Evolutionary conservation across 2,888 invertebrate species (phyloP).

Genomic region (Cremastinae sp.): DNA sequence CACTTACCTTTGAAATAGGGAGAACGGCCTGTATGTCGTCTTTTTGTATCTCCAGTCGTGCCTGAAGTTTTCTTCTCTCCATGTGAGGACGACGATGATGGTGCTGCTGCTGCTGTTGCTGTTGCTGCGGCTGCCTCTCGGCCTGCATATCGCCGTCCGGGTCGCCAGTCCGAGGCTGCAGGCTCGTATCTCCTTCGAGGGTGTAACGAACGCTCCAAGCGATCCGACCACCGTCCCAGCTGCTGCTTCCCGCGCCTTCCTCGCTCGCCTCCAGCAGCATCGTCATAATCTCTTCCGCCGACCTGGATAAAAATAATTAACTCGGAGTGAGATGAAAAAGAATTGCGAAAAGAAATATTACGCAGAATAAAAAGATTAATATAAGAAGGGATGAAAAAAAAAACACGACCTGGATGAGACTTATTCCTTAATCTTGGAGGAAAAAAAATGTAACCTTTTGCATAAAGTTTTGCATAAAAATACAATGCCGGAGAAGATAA

Average conservation of each 20-base stretch:
- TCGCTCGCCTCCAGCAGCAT: slow-evolving; percentile 95
- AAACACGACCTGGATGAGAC: too few species aligned
- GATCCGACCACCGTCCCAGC: slow-evolving; percentile 91
- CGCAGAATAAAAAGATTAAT: too few species aligned
- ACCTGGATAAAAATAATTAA: slow-evolving; percentile 68
- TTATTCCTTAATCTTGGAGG: too few species aligned
- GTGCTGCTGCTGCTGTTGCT: slow-evolving; percentile 70
- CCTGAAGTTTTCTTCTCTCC: slow-evolving; percentile 86
- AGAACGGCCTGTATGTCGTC: slow-evolving; percentile 96
- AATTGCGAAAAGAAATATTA: slow-evolving; percentile 29
- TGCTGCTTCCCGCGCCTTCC: slow-evolving; percentile 85
- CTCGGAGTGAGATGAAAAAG: slow-evolving; percentile 4
- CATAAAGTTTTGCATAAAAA: too few species aligned
- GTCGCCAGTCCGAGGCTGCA: slow-evolving; percentile 72
- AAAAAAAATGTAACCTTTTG: too few species aligned
- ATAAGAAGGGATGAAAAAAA: too few species aligned
- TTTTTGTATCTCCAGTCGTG: slow-evolving; percentile 93
- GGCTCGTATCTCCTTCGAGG: slow-evolving; percentile 82
- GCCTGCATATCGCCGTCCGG: slow-evolving; percentile 66
- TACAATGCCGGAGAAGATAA: too few species aligned
- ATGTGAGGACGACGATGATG: slow-evolving; percentile 75
- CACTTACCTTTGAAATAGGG: slow-evolving; percentile 95
- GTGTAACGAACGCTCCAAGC: slow-evolving; percentile 93
- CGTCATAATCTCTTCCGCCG: slow-evolving; percentile 91
- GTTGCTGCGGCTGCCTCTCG: slow-evolving; percentile 70